Evolutionary conservation across 1,140 invertebrate species (phyloP).

Genomic region (Lucilia sericata): DNA sequence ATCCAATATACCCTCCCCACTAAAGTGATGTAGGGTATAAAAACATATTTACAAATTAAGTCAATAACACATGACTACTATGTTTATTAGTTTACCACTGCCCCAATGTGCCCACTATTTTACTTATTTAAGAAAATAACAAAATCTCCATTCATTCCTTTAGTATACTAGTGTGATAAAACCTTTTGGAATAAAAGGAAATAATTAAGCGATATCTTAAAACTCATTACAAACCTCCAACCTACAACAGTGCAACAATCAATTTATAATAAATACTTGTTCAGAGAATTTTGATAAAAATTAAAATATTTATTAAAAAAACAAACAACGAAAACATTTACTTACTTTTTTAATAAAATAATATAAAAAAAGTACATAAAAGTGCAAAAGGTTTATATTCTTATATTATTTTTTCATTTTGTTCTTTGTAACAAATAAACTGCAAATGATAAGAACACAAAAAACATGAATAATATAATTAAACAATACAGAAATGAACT

Average conservation of each 20-base stretch:
- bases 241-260: conserved; percentile 5
- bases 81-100: too few relatives aligned
- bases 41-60: too few relatives aligned
- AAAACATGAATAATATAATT: not conserved
- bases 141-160: too few relatives aligned
- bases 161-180: not conserved
- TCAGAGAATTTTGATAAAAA: conserved; percentile 33
- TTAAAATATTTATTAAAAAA: not conserved
- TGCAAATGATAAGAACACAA: not conserved
- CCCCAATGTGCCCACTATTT: too few relatives aligned
- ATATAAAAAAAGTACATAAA: not conserved
- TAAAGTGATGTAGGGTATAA: too few relatives aligned
- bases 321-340: not conserved
- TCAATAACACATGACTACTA: too few relatives aligned
- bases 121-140: too few relatives aligned
- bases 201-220: conserved; percentile 33
- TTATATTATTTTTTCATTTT: not conserved
- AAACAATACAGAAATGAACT: not conserved
- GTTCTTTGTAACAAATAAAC: not conserved
- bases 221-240: conserved; percentile 7
- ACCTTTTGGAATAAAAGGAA: conserved; percentile 32
- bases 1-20: too few relatives aligned
- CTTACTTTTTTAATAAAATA: not conserved
- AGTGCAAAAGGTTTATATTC: not conserved
- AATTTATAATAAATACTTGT: not conserved